Percentiles rank a stretch among this genome's conserved stretches.
These are phyloP conservation scores for Trissoscelio sp. DNA, from an alignment of 2,888 invertebrate genomes.

Conservation along the genomic window DNA sequence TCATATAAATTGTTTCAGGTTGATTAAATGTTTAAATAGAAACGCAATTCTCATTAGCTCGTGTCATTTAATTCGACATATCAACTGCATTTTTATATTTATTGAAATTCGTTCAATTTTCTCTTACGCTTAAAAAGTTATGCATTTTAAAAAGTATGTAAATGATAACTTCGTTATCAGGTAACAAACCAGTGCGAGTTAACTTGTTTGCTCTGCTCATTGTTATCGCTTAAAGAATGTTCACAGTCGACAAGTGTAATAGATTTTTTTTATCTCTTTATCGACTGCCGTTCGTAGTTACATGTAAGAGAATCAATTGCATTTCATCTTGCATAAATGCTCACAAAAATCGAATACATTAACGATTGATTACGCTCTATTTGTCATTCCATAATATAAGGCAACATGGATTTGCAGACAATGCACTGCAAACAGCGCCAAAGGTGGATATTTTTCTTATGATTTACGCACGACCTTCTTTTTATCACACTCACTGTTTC, in stretches of 20 bases:
- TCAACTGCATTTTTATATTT: neutral
- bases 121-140: neutral
- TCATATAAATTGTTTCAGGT: neutral
- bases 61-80: neutral
- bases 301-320: neutral
- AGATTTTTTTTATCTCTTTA: slow-evolving; percentile 3
- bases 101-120: neutral
- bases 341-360: slow-evolving; percentile 19
- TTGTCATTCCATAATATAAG: slow-evolving; percentile 7
- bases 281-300: neutral
- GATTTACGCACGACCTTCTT: slow-evolving; percentile 35
- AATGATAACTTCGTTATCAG: slow-evolving; percentile 18
- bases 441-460: slow-evolving; percentile 26
- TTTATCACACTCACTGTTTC: slow-evolving; percentile 17
- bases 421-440: slow-evolving; percentile 13
- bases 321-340: slow-evolving; percentile 9
- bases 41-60: neutral
- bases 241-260: neutral
- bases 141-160: neutral
- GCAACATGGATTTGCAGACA: neutral
- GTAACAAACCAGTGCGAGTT: neutral
- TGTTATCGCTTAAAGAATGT: slow-evolving; percentile 9
- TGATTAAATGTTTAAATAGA: neutral
- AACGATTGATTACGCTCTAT: slow-evolving; percentile 39
- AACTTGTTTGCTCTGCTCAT: neutral